phyloP scores from a whole-genome alignment of 2,797 vertebrate genomes.

The Hippocampus kuda region DNA sequence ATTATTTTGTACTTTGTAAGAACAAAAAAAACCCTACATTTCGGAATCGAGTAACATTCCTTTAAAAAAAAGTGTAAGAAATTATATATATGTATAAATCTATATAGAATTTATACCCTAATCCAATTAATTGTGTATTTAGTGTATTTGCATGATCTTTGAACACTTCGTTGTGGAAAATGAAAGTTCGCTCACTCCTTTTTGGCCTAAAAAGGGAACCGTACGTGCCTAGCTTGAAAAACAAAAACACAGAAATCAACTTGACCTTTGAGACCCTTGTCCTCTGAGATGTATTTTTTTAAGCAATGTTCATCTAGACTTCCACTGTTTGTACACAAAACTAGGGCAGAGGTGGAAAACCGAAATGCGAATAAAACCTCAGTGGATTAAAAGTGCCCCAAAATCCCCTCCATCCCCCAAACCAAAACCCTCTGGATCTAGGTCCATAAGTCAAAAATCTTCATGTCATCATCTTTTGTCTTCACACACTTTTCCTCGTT shows the following conservation, averaged over 20 bases:
- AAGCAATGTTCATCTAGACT: not conserved
- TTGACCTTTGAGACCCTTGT: conserved; percentile 49
- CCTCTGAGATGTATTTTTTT: conserved; percentile 34
- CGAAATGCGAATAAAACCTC: not conserved
- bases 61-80: conserved; percentile 71
- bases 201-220: conserved; percentile 42
- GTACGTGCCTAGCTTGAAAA: conserved; percentile 36
- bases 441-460: not conserved
- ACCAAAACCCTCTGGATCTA: not conserved
- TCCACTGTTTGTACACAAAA: not conserved
- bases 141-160: conserved; percentile 67
- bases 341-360: not conserved
- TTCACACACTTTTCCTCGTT: not conserved
- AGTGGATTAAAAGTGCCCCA: not conserved
- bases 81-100: conserved; percentile 73
- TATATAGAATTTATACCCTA: conserved; percentile 74
- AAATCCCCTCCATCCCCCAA: not conserved
- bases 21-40: conserved; percentile 48
- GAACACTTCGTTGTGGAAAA: conserved; percentile 38
- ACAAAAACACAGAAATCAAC: conserved; percentile 43
- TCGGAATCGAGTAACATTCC: conserved; percentile 81
- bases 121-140: conserved; percentile 62
- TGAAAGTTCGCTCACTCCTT: conserved; percentile 16
- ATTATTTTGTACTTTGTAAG: conserved; percentile 80
- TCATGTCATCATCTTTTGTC: not conserved